Percentiles rank a stretch among this genome's conserved stretches.
Conservation (phyloP, 2,113 vertebrate genomes). For the Phrynosoma platyrhinos region DNA sequence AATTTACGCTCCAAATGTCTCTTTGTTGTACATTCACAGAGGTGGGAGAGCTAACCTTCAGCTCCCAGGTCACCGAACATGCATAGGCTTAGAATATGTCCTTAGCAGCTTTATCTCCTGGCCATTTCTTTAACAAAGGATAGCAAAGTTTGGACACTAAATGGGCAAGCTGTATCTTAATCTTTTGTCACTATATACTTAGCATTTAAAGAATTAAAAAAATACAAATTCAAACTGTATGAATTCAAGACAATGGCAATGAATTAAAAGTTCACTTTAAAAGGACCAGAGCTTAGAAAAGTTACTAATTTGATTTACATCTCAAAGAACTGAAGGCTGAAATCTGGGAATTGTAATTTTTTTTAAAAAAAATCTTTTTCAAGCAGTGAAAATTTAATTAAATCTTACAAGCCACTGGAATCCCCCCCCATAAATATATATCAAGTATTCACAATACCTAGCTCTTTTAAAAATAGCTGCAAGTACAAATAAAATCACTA, state of each 20-base stretch:
- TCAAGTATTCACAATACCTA: constrained; percentile 4
- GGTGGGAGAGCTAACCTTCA: constrained; percentile 25
- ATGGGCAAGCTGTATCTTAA: constrained; percentile 10
- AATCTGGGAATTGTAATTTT: too few relatives aligned
- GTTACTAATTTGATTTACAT: too few relatives aligned
- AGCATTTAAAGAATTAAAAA: background rate
- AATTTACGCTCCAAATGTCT: constrained; percentile 17
- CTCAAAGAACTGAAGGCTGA: too few relatives aligned
- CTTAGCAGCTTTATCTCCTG: constrained; percentile 16
- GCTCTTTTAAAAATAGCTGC: background rate
- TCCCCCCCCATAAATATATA: background rate
- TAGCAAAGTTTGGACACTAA: constrained; percentile 6
- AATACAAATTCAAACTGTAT: background rate
- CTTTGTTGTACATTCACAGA: constrained; percentile 14
- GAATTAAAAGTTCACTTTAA: too few relatives aligned
- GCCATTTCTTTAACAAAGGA: constrained; percentile 31
- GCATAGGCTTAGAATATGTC: constrained; percentile 21
- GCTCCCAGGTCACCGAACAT: constrained; percentile 45
- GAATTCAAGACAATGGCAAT: too few relatives aligned
- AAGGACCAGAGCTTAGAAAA: too few relatives aligned
- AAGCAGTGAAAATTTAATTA: background rate
- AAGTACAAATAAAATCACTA: background rate
- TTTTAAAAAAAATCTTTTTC: too few relatives aligned
- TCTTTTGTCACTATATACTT: background rate
- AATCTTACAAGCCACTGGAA: background rate